These are phyloP conservation scores for Sinopyrophorus schimmeli DNA, from an alignment of 2,888 invertebrate species.

Conservation along the genomic window DNA sequence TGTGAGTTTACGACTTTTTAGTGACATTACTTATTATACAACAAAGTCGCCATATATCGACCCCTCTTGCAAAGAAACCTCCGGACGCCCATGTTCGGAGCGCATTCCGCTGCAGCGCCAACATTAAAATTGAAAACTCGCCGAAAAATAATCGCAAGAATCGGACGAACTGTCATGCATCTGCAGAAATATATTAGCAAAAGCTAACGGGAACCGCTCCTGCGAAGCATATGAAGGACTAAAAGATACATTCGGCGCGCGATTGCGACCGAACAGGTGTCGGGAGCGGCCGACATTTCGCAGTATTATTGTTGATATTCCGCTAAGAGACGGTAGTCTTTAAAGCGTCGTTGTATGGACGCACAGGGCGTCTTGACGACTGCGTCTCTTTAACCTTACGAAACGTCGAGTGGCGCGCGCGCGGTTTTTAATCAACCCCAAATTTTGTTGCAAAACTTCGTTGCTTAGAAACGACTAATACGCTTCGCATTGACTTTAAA, in stretches of 20 bases:
- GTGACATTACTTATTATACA: too few relatives aligned
- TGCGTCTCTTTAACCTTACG: slow-evolving; percentile 22
- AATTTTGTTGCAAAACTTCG: slow-evolving; percentile 21
- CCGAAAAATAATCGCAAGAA: too few relatives aligned
- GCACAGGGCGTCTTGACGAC: slow-evolving; percentile 30
- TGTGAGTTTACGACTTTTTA: too few relatives aligned
- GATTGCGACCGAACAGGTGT: slow-evolving; percentile 23
- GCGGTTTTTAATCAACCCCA: slow-evolving; percentile 22
- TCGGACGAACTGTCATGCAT: neutral
- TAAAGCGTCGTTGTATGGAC: slow-evolving; percentile 36
- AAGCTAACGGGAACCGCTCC: slow-evolving; percentile 23
- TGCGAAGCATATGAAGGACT: slow-evolving; percentile 23
- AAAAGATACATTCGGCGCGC: slow-evolving; percentile 19
- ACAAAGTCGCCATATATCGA: too few relatives aligned
- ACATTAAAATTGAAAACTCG: neutral
- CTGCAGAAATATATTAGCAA: slow-evolving; percentile 20
- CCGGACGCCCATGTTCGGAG: too few relatives aligned
- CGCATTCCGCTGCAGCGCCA: too few relatives aligned
- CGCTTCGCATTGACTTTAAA: slow-evolving; percentile 14
- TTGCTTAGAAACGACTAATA: slow-evolving; percentile 15
- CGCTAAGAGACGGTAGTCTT: slow-evolving; percentile 34
- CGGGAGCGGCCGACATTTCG: slow-evolving; percentile 32
- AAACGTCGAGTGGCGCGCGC: slow-evolving; percentile 21
- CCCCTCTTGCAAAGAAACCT: too few relatives aligned
- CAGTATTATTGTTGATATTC: slow-evolving; percentile 39